These are phyloP conservation scores for Apostichopus japonicus DNA, from an alignment of 35 echinoderm and acorn worm genomes.

Conservation along the genomic window DNA sequence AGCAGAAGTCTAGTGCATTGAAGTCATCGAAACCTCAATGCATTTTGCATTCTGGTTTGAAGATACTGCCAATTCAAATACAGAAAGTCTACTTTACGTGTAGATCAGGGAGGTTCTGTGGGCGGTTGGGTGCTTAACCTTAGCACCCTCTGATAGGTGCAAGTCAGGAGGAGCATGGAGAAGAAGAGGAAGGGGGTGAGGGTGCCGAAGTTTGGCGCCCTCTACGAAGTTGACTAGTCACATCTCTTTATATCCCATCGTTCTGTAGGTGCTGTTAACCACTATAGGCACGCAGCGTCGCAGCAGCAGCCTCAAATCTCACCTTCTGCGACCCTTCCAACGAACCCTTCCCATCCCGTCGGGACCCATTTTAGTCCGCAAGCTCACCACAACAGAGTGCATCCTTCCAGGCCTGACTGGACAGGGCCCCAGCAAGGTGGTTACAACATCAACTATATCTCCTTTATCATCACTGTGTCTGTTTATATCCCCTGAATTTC, in stretches of 20 bases:
- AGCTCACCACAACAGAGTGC: conserved; percentile 74
- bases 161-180: too few species aligned
- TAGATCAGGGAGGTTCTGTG: too few species aligned
- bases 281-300: conserved; percentile 34
- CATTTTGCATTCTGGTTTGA: too few species aligned
- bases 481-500: background rate
- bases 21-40: too few species aligned
- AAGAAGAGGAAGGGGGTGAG: background rate
- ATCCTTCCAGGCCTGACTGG: conserved; percentile 85
- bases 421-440: conserved; percentile 86
- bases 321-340: conserved; percentile 51
- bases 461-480: background rate
- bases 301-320: conserved; percentile 46
- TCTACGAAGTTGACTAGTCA: background rate
- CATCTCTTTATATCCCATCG: conserved; percentile 48
- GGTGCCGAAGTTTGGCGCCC: background rate
- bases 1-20: too few species aligned
- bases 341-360: conserved; percentile 45
- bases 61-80: too few species aligned
- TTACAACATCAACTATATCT: conserved; percentile 13
- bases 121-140: too few species aligned
- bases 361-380: conserved; percentile 53
- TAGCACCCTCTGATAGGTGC: too few species aligned
- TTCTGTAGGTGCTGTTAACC: conserved; percentile 48
- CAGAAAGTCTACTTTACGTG: too few species aligned